Evolutionary conservation across 2,797 vertebrate species (phyloP), one percentile per base, ranked within the genome.

Genomic region (Sebastes steindachneri): DNA sequence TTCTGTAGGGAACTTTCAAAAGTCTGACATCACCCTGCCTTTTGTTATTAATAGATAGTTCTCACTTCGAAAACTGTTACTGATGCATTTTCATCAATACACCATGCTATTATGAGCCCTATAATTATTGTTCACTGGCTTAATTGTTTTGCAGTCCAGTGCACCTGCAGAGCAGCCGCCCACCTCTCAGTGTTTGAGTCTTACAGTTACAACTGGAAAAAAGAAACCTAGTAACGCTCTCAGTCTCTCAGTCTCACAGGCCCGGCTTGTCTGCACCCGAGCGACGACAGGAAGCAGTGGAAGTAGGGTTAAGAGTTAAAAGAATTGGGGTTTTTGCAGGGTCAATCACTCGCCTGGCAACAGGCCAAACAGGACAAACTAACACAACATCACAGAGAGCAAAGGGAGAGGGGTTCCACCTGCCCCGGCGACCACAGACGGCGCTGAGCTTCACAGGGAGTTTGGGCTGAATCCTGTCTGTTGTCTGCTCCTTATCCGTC

Each of bases 271-370:
- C 60, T 28, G 48, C 35, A 31, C 3, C 41, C 4, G 1, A 48
- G 57, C 75, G 79, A 62, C 64, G 82, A 76, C 88, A 86, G 86
- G 82, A 91, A 89, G 68, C 68, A 70, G 64, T 73, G 75, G 70
- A 83, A 83, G 77, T 23, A 57, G 37, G 15, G 35, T 51, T 51
- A 51, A 51, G 64, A 86, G 62, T 35, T 79, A 45, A 85, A 86
- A 88, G 55, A 87, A 75, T 17, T 28, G 19, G 41, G 53, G 45
- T 7, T 84, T 78, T 69, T 76, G 64, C 79, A 41, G 74, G 77
- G 74, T 88, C 79, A 55, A 66, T 87, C 75, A 31, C 64, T 87
- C 75, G 31, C 64, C 73, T 86, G 86, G 85, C 85, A 85, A 80
- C 64, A 21, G 31, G 75, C 86, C 87, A 80, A 87, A 86, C 71